Evolutionary conservation across 1,140 invertebrate genomes (phyloP), one percentile per base, ranked within the genome.

Genomic region (Leptinotarsa undecemlineata): DNA sequence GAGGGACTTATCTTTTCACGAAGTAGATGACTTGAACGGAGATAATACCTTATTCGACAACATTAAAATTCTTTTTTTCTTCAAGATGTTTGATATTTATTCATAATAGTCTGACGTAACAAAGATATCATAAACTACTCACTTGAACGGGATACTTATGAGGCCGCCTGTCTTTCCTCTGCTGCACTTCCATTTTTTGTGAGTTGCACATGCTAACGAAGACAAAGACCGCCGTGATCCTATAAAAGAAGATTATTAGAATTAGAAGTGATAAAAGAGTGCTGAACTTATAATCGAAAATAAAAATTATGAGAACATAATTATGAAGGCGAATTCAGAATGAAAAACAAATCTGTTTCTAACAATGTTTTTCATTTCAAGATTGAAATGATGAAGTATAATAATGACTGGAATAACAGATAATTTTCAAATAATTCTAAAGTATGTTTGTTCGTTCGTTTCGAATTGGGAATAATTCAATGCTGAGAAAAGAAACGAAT

Each of bases 141-240:
- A 82, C 81, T 75, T 82, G 73, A 21, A 78, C 60, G 42, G 81
- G 81, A 75, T 82, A 82, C 74, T 79, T 82, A 66, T 66, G 60
- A 20, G 74, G 62, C 60, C 69, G 64, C 74, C 74, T 77, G 14
- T 75, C 74, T 66, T 72, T 80, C 26, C 76, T 77, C 33, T 42
- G 70, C 21, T 42, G 21, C 72, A 60, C 57, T 68, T 73, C 72
- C 17, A 62, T 17, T 48, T 77, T 76, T 42, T 79, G 63, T 61
- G 77, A 48, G 60, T 64, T 64, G 68, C 72, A 80, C 70, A 79
- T 64, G 48, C 73, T 70, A 19, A 76, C 61, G 33, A 77, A 78
- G 57, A 63, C 77, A 69, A 78, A 68, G 64, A 79, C 63, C 15
- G 75, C 76, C 71, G 78, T 77, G 69, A 74, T 57, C 79, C 81